A percentile compares a stretch with the other conserved stretches of the same genome.
phyloP scores from a whole-genome alignment of 2,113 vertebrate species.

The Stigmatopora argus region DNA sequence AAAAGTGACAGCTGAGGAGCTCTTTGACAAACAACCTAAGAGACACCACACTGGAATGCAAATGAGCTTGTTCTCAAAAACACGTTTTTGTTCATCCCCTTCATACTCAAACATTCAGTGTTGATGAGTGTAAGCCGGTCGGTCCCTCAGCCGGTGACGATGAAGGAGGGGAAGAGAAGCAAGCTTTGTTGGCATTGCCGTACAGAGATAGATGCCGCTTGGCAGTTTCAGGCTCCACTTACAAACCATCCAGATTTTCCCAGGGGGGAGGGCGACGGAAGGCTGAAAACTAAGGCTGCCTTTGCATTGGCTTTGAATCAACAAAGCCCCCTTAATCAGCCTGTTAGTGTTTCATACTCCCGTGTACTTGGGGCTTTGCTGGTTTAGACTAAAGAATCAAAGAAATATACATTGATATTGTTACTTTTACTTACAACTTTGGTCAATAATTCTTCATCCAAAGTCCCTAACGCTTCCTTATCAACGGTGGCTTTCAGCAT shows the following conservation, averaged over 20 bases:
- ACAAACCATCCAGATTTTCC: conserved; percentile 23
- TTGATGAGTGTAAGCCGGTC: conserved; percentile 13
- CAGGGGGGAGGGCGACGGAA: conserved; percentile 11
- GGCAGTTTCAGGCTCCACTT: conserved; percentile 28
- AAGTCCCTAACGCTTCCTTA: conserved; percentile 2
- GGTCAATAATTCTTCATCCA: background rate
- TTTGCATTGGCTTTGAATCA: conserved; percentile 38
- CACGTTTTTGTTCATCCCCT: conserved; percentile 18
- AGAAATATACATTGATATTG: conserved; percentile 1
- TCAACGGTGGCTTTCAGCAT: conserved; percentile 21
- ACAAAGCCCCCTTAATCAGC: conserved; percentile 12
- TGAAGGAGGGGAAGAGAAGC: conserved; percentile 15
- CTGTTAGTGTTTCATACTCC: conserved; percentile 28
- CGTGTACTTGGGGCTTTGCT: conserved; percentile 13
- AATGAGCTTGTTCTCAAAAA: conserved; percentile 30
- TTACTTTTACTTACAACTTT: background rate
- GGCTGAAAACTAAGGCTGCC: background rate
- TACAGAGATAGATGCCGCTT: conserved; percentile 30
- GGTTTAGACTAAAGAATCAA: conserved; percentile 13
- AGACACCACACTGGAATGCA: conserved; percentile 37
- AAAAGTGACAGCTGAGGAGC: conserved; percentile 42
- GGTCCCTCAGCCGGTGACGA: conserved; percentile 20
- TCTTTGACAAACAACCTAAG: conserved; percentile 34
- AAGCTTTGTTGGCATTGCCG: conserved; percentile 12
- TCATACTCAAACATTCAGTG: background rate